A percentile compares a stretch with the other conserved stretches of the same genome.
phyloP scores from a whole-genome alignment of 1,140 invertebrate genomes.

The Calliphora vicina region DNA sequence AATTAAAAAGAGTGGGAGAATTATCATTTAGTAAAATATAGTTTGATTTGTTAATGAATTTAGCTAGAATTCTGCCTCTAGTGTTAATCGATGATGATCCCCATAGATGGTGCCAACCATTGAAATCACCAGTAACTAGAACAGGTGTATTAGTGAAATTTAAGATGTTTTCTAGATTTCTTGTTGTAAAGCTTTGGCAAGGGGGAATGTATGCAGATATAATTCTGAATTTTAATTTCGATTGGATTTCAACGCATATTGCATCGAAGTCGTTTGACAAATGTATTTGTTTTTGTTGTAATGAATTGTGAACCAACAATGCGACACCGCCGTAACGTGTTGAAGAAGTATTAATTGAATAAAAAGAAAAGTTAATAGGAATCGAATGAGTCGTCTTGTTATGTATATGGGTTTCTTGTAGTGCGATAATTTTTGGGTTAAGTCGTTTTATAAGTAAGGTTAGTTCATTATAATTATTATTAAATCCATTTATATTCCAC shows the following conservation, averaged over 20 bases:
- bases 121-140: constrained; percentile 40
- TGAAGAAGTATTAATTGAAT: constrained; percentile 19
- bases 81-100: constrained; percentile 32
- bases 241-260: constrained; percentile 37
- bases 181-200: constrained; percentile 16
- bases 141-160: not conserved
- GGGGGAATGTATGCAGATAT: constrained; percentile 37
- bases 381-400: constrained; percentile 10
- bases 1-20: constrained; percentile 29
- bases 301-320: constrained; percentile 40
- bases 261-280: constrained; percentile 36
- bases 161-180: constrained; percentile 36
- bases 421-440: constrained; percentile 37
- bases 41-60: constrained; percentile 19
- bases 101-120: constrained; percentile 39
- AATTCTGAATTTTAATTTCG: constrained; percentile 37
- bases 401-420: constrained; percentile 44
- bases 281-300: constrained; percentile 30
- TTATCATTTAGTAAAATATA: constrained; percentile 37
- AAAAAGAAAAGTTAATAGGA: constrained; percentile 36
- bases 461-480: constrained; percentile 42
- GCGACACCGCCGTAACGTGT: constrained; percentile 40
- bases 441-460: constrained; percentile 40
- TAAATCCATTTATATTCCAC: constrained; percentile 41
- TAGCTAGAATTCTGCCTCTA: constrained; percentile 36